phyloP scores from a whole-genome alignment of 2,113 vertebrate species.

The Cottus gobio region DNA sequence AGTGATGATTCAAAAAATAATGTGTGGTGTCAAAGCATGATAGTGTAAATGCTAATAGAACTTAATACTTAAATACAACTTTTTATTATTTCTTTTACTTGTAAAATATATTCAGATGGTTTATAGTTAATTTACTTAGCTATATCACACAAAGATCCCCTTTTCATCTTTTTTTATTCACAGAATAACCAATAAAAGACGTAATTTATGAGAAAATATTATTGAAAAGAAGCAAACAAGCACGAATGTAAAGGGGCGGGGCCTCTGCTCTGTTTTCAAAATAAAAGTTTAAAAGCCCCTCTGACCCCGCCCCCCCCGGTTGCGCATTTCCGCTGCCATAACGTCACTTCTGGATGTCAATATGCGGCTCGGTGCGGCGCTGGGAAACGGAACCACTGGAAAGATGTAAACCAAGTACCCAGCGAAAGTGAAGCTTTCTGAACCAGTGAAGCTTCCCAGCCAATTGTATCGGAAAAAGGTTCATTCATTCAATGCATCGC shows the following conservation, averaged over 20 bases:
- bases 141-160: background rate
- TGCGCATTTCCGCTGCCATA: slow-evolving; percentile 76
- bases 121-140: background rate
- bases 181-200: background rate
- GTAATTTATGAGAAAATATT: background rate
- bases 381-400: slow-evolving; percentile 69
- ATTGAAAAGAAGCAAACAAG: background rate
- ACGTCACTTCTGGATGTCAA: slow-evolving; percentile 85
- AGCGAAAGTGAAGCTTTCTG: no score
- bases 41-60: background rate
- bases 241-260: background rate
- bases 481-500: no score
- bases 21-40: background rate
- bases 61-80: background rate
- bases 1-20: no score
- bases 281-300: slow-evolving; percentile 34
- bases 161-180: background rate
- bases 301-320: background rate
- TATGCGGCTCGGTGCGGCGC: slow-evolving; percentile 79
- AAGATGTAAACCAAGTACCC: slow-evolving; percentile 78
- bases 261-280: background rate
- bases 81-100: no score
- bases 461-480: no score
- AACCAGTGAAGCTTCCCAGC: no score
- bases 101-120: background rate